Evolutionary conservation across 2,797 vertebrate species (phyloP).

Genomic region (Simalia tracyae): DNA sequence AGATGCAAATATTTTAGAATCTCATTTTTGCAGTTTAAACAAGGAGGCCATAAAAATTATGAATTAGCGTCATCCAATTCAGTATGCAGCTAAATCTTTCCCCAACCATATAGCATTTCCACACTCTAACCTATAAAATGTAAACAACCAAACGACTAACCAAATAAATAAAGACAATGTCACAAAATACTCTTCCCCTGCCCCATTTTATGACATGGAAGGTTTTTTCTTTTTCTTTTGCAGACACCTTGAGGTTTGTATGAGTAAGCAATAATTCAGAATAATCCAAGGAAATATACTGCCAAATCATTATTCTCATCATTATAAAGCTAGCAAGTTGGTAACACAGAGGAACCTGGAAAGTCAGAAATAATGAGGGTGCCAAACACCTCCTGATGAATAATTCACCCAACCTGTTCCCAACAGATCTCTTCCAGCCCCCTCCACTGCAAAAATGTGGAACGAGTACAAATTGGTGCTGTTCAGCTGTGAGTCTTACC

Average conservation of each 20-base stretch:
- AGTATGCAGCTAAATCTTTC: constrained; percentile 41
- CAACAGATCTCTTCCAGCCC: constrained; percentile 34
- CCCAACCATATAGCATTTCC: constrained; percentile 25
- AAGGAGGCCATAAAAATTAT: not conserved
- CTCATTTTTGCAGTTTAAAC: not conserved
- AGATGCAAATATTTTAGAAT: not conserved
- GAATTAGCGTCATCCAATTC: not conserved
- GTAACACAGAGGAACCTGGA: constrained; percentile 37
- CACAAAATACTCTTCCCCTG: not conserved
- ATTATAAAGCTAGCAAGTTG: constrained; percentile 47
- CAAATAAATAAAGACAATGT: not conserved
- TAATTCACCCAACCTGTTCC: constrained; percentile 47
- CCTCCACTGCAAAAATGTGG: constrained; percentile 34
- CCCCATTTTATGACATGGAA: not conserved
- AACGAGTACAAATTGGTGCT: constrained; percentile 41
- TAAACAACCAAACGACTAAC: not conserved
- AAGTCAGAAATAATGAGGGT: constrained; percentile 53
- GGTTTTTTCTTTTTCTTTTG: constrained; percentile 22
- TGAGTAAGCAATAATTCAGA: constrained; percentile 37
- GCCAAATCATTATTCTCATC: constrained; percentile 51
- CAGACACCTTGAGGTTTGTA: constrained; percentile 30
- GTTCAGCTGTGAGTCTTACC: constrained; percentile 30
- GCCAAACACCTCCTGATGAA: constrained; percentile 45
- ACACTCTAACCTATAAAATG: constrained; percentile 20
- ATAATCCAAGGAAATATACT: constrained; percentile 36